These are phyloP conservation scores for Archivesica marissinica DNA, from an alignment of 1,140 invertebrate genomes.

Conservation along the genomic window DNA sequence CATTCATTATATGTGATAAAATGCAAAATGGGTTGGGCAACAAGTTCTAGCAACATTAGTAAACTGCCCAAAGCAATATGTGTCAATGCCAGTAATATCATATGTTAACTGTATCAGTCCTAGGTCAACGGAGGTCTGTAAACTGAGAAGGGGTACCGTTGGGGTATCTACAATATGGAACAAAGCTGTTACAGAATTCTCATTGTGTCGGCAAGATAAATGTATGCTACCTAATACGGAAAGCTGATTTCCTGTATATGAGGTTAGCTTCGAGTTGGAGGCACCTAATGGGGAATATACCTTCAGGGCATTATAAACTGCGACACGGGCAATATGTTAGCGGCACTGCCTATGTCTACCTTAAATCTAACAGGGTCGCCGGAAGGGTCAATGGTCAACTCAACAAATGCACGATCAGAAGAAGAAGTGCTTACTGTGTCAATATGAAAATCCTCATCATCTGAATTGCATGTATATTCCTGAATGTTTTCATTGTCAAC, in stretches of 20 bases:
- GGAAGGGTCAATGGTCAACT: not conserved
- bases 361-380: conserved; percentile 22
- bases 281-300: not conserved
- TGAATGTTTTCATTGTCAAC: not conserved
- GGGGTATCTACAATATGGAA: conserved; percentile 17
- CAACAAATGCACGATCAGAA: conserved; percentile 23
- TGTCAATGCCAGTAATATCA: no score
- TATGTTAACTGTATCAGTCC: conserved; percentile 8
- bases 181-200: not conserved
- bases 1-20: no score
- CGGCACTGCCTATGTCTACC: conserved; percentile 36
- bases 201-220: conserved; percentile 7
- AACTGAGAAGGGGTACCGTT: conserved; percentile 7
- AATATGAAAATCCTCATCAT: conserved; percentile 4
- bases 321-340: conserved; percentile 30
- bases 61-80: no score
- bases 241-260: conserved; percentile 23
- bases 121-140: not conserved
- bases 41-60: no score
- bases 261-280: not conserved
- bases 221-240: not conserved
- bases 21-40: no score
- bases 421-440: conserved; percentile 26
- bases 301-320: not conserved
- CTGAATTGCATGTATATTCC: not conserved